Percentiles rank a stretch among this genome's conserved stretches.
Conservation (phyloP, 2,888 invertebrate genomes). For the Agonopterix alstromeriana region DNA sequence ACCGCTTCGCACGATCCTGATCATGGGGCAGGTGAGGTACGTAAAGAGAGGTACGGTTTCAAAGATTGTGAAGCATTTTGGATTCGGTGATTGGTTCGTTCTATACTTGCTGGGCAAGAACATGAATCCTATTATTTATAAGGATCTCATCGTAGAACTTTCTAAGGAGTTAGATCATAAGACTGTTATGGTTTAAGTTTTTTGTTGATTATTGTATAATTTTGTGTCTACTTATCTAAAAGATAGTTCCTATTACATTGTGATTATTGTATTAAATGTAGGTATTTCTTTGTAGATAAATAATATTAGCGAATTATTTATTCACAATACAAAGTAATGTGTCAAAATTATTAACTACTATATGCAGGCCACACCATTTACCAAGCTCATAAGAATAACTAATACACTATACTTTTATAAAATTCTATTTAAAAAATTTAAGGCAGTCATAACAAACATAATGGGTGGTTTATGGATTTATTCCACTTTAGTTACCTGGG, state of each 20-base stretch:
- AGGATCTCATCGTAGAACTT: conserved; percentile 78
- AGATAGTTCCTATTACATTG: not conserved
- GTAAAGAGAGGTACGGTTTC: conserved; percentile 71
- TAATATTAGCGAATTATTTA: too few relatives aligned
- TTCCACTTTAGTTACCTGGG: too few relatives aligned
- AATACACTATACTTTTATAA: too few relatives aligned
- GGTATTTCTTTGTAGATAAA: not conserved
- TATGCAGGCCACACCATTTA: too few relatives aligned
- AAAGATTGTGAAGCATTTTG: conserved; percentile 68
- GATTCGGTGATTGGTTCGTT: conserved; percentile 87
- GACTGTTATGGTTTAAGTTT: conserved; percentile 38
- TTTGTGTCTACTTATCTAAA: not conserved
- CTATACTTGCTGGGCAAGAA: conserved; percentile 86
- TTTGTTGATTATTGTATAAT: not conserved
- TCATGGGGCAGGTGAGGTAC: conserved; percentile 77
- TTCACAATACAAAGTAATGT: too few relatives aligned
- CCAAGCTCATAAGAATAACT: too few relatives aligned
- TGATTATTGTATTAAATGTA: not conserved
- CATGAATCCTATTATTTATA: conserved; percentile 81
- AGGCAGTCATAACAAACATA: too few relatives aligned
- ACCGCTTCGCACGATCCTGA: conserved; percentile 76
- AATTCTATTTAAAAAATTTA: too few relatives aligned
- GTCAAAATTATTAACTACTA: too few relatives aligned
- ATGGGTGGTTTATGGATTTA: too few relatives aligned
- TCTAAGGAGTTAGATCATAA: conserved; percentile 52